Conservation (phyloP, 2,888 invertebrate species). For the Pseudococcus viburni region DNA sequence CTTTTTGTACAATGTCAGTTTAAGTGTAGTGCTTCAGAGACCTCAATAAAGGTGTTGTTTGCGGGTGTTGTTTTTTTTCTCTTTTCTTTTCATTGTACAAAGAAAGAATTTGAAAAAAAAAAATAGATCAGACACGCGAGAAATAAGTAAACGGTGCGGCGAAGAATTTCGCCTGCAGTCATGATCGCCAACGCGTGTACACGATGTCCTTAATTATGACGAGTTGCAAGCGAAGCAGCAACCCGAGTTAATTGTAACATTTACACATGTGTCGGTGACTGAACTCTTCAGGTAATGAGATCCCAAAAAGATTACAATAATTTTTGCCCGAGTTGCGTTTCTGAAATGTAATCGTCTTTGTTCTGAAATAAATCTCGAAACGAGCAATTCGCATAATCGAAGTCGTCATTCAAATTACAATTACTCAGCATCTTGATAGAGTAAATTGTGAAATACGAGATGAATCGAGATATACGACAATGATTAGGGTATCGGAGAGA, state of each 20-base stretch:
- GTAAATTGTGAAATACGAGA: neutral
- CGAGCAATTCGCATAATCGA: neutral
- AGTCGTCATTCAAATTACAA: neutral
- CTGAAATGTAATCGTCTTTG: neutral
- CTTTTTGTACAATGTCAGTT: too few relatives aligned
- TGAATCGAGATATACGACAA: neutral
- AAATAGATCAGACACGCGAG: neutral
- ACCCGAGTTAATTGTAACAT: neutral
- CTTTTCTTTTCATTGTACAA: neutral
- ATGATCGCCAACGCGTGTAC: neutral
- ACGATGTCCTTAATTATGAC: neutral
- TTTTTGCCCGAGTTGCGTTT: neutral
- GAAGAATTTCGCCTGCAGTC: neutral
- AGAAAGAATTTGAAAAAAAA: neutral
- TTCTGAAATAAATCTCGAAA: neutral
- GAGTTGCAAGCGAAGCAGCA: neutral
- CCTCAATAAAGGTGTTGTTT: neutral
- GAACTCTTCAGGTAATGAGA: neutral
- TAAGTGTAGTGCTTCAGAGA: too few relatives aligned
- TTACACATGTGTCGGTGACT: neutral
- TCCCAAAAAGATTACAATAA: neutral
- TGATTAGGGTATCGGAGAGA: neutral
- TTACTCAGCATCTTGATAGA: slow-evolving; percentile 9
- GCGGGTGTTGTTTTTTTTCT: neutral
- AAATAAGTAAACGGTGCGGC: neutral